These are phyloP conservation scores for Scortum barcoo DNA, from an alignment of 2,113 vertebrate genomes.

Conservation along the genomic window DNA sequence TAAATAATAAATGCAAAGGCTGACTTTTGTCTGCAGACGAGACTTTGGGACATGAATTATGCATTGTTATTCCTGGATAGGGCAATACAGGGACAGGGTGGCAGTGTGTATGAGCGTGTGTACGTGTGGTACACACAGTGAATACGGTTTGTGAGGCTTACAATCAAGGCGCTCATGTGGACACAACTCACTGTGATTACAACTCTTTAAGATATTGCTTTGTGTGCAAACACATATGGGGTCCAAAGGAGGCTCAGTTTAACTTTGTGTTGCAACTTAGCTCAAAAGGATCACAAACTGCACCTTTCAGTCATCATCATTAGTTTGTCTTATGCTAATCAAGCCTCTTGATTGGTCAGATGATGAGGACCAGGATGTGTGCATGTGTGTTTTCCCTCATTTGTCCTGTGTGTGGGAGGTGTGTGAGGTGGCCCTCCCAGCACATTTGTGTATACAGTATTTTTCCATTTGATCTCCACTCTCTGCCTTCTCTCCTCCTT, in stretches of 20 bases:
- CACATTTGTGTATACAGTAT: constrained; percentile 66
- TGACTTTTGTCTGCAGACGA: constrained; percentile 84
- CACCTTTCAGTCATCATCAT: constrained; percentile 7
- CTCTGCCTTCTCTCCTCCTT: constrained; percentile 46
- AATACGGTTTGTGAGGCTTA: constrained; percentile 54
- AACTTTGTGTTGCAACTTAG: constrained; percentile 34
- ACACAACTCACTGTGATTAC: constrained; percentile 55
- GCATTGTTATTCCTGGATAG: constrained; percentile 83
- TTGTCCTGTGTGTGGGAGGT: constrained; percentile 49
- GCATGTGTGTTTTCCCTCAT: constrained; percentile 36
- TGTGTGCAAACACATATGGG: constrained; percentile 36
- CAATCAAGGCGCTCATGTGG: constrained; percentile 57
- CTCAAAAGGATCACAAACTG: constrained; percentile 34
- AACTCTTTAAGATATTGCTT: constrained; percentile 44
- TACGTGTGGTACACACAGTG: constrained; percentile 28
- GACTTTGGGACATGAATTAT: constrained; percentile 82
- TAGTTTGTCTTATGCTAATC: constrained; percentile 34
- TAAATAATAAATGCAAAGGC: constrained; percentile 84
- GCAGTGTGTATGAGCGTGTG: constrained; percentile 40
- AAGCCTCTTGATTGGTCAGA: constrained; percentile 28
- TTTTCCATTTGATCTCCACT: constrained; percentile 72
- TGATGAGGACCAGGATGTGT: constrained; percentile 30
- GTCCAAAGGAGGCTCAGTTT: constrained; percentile 31
- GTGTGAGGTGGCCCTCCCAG: constrained; percentile 50
- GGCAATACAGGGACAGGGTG: constrained; percentile 74